phyloP scores from a whole-genome alignment of 2,888 invertebrate species.

The Celastrina argiolus region DNA sequence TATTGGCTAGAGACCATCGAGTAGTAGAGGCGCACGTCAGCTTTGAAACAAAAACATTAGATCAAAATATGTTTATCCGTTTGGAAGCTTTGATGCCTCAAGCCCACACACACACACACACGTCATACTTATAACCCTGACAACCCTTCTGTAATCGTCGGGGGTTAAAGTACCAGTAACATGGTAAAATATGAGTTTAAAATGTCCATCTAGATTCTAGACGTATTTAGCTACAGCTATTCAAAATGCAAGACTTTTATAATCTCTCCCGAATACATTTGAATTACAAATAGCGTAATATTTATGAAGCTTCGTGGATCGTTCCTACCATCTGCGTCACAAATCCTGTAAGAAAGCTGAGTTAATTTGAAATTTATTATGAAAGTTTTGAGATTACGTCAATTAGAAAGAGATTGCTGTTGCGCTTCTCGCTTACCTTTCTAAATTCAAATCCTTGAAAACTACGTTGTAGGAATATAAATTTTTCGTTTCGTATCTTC shows the following conservation, averaged over 20 bases:
- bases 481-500: background rate
- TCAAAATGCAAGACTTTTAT: conserved; percentile 1
- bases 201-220: background rate
- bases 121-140: no score
- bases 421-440: background rate
- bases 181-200: no score
- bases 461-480: background rate
- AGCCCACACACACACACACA: no score
- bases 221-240: background rate
- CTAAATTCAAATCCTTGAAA: background rate
- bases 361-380: background rate
- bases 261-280: background rate
- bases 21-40: no score
- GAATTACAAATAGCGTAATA: background rate
- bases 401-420: background rate
- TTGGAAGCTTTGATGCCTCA: no score
- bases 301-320: background rate
- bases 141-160: no score
- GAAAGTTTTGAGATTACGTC: background rate
- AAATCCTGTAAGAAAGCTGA: background rate
- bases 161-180: no score
- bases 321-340: background rate
- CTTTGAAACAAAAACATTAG: no score
- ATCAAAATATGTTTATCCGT: no score
- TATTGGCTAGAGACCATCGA: no score